A percentile compares a stretch with the other conserved stretches of the same genome.
phyloP scores from a whole-genome alignment of 1,140 invertebrate genomes.

The Batillaria attramentaria region DNA sequence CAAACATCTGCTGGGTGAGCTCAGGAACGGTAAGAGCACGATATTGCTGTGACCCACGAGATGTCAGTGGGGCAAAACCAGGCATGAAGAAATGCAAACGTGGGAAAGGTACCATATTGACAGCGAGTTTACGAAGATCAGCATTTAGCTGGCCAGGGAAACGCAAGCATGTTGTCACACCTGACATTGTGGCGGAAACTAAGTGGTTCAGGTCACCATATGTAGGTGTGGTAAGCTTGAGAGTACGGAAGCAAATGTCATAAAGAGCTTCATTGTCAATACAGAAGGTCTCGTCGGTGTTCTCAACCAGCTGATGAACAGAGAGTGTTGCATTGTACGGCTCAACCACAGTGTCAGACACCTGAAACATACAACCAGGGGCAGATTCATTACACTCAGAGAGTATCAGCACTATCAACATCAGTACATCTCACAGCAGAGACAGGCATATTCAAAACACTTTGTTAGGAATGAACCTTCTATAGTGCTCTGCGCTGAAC shows the following conservation, averaged over 20 bases:
- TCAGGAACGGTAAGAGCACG: constrained; percentile 74
- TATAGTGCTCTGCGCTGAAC: not conserved
- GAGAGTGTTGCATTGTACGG: constrained; percentile 79
- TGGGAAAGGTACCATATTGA: constrained; percentile 96
- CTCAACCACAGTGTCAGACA: constrained; percentile 77
- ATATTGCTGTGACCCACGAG: constrained; percentile 73
- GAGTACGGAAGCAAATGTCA: constrained; percentile 92
- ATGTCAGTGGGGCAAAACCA: constrained; percentile 81
- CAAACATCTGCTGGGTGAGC: constrained; percentile 79
- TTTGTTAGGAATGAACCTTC: not conserved
- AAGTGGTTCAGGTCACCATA: constrained; percentile 78
- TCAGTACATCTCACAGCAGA: not conserved
- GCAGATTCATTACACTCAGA: not conserved
- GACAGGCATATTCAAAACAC: not conserved
- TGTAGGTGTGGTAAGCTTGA: constrained; percentile 82
- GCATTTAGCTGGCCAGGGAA: constrained; percentile 88
- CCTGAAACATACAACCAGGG: constrained; percentile 65
- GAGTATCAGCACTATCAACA: not conserved
- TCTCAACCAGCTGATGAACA: constrained; percentile 84
- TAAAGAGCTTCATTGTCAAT: constrained; percentile 87
- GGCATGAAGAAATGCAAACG: constrained; percentile 87
- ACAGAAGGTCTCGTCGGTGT: constrained; percentile 79
- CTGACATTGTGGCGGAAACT: constrained; percentile 78
- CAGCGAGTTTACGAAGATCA: constrained; percentile 93
- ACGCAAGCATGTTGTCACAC: constrained; percentile 84